These are phyloP conservation scores for Cydia amplana DNA, from an alignment of 1,140 invertebrate genomes.

Conservation along the genomic window DNA sequence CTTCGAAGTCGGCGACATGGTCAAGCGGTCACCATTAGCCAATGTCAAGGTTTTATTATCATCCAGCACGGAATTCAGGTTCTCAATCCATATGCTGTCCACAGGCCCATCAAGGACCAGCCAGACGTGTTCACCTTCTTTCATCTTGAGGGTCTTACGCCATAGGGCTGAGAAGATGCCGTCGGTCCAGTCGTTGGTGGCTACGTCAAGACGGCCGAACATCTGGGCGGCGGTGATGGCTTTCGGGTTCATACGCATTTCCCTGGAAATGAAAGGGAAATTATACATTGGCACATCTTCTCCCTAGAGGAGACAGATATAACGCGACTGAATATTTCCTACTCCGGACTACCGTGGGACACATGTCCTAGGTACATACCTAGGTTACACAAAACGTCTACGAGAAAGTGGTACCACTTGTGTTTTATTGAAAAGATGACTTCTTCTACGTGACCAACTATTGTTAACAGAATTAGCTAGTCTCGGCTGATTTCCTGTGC, in stretches of 20 bases:
- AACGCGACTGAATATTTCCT: constrained; percentile 32
- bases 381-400: too few species aligned
- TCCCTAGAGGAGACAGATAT: too few species aligned
- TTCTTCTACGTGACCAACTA: too few species aligned
- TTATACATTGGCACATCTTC: too few species aligned
- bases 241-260: constrained; percentile 99
- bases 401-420: too few species aligned
- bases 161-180: constrained; percentile 98
- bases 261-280: constrained; percentile 77
- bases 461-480: too few species aligned
- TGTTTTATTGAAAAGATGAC: too few species aligned
- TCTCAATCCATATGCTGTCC: constrained; percentile 98
- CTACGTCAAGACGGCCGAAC: constrained; percentile 97
- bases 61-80: constrained; percentile 96
- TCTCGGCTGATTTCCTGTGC: too few species aligned
- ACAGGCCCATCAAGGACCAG: constrained; percentile 96
- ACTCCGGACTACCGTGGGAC: too few species aligned
- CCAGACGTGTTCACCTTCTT: constrained; percentile 94
- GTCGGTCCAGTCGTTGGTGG: constrained; percentile 99
- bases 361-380: too few species aligned
- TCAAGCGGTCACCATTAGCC: constrained; percentile 95
- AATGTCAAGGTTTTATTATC: constrained; percentile 96
- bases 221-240: constrained; percentile 98
- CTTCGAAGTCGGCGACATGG: constrained; percentile 95
- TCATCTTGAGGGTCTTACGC: constrained; percentile 94